Percentiles rank a stretch among this genome's conserved stretches.
These are phyloP conservation scores for Trinectes maculatus DNA, from an alignment of 2,113 vertebrate species.

Conservation along the genomic window DNA sequence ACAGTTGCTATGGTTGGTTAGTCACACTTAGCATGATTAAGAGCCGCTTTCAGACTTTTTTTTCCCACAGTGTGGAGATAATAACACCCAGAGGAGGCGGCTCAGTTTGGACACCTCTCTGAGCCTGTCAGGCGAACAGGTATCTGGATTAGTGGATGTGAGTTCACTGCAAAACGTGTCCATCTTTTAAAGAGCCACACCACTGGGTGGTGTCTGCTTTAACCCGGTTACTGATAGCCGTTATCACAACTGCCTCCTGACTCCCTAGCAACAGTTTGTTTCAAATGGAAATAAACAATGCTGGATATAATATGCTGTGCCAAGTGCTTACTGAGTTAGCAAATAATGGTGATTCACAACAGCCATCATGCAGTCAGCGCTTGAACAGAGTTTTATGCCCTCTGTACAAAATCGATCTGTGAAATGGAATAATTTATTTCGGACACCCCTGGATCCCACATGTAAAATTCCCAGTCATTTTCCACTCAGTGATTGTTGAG, in stretches of 20 bases:
- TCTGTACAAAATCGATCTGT: not conserved
- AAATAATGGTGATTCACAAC: too few relatives aligned
- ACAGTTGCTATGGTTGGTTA: slow-evolving; percentile 35
- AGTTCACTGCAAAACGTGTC: slow-evolving; percentile 15
- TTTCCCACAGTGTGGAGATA: slow-evolving; percentile 43
- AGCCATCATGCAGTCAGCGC: not conserved
- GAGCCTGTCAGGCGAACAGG: slow-evolving; percentile 27
- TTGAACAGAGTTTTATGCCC: too few relatives aligned
- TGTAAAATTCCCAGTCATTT: not conserved
- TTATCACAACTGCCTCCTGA: not conserved
- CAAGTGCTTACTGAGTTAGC: too few relatives aligned
- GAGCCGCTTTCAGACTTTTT: slow-evolving; percentile 48
- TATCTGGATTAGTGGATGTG: slow-evolving; percentile 23
- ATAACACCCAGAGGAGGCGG: slow-evolving; percentile 45
- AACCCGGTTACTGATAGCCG: not conserved
- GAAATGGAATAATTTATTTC: not conserved
- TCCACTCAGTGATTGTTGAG: not conserved
- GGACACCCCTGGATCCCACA: not conserved
- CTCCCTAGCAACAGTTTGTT: not conserved
- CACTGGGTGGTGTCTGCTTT: not conserved
- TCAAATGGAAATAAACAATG: too few relatives aligned
- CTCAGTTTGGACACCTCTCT: slow-evolving; percentile 35
- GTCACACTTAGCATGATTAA: slow-evolving; percentile 65
- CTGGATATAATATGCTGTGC: too few relatives aligned
- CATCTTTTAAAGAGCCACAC: slow-evolving; percentile 1